These are phyloP conservation scores for Mionectes macconnelli DNA, from an alignment of 2,113 vertebrate genomes.

Conservation along the genomic window DNA sequence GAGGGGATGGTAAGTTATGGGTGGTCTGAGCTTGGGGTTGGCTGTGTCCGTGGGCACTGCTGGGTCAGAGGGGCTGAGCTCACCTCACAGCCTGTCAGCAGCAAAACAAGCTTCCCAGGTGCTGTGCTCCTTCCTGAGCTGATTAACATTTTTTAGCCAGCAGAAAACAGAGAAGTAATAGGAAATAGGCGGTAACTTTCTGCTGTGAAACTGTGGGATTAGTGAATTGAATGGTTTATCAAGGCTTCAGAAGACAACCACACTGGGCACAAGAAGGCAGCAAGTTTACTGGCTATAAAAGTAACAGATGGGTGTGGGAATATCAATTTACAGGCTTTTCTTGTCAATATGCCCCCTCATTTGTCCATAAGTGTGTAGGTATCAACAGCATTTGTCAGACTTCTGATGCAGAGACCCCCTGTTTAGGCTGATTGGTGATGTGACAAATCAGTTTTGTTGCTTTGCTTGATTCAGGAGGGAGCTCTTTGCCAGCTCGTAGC, in stretches of 20 bases:
- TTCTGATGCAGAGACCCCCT: rapidly evolving
- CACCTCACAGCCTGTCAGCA: neutral
- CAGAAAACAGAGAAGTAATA: neutral
- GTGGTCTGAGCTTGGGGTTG: neutral
- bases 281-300: neutral
- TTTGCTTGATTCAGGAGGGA: neutral
- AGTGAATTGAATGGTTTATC: neutral
- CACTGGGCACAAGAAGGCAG: neutral
- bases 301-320: neutral
- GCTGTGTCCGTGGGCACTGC: rapidly evolving
- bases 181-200: neutral
- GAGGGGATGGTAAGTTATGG: neutral
- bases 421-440: neutral
- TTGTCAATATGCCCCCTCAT: rapidly evolving
- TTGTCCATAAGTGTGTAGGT: neutral
- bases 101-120: rapidly evolving
- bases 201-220: neutral
- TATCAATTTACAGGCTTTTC: neutral
- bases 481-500: neutral
- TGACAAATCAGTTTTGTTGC: neutral
- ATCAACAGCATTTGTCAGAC: neutral
- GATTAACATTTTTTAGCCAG: rapidly evolving
- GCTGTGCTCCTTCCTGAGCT: neutral
- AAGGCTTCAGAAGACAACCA: neutral
- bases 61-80: neutral